Base-by-base conservation (phyloP, 2,888 invertebrate species). In the Leptopterna dolabrata region DNA sequence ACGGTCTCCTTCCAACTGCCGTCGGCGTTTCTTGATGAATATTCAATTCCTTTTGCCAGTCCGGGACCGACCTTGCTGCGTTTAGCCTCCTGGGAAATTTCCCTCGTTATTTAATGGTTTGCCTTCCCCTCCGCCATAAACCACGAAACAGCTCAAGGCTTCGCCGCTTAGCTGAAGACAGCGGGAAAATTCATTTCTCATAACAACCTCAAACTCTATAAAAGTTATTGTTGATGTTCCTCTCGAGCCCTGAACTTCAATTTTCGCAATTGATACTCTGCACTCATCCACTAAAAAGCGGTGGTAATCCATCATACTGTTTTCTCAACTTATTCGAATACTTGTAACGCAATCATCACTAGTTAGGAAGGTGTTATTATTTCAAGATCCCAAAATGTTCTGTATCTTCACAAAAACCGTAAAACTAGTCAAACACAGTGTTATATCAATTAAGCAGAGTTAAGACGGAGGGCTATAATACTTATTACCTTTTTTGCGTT, bases 101-200 rank as follows among this genome's bases (percentile, higher is more conserved):
- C 78, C 41, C 24, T n/a, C 7, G 43, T 78, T 78, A 78, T 78
- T 78, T 78, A 78, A 78, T 24, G 78, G 78, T 78, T 78, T 78
- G 45, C 45, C 78, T 19, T 45, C 7, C 78, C 36, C 78, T 45
- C 4, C 78, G 4, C 14, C 11, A 24, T 63, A 19, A 19, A 63
- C 63, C 63, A 24, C 63, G 24, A 63, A 27, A 63, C 63, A 19
- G 47, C 47, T 47, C 13, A 16, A 24, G 63, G 63, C 63, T 36
- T 27, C 63, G 1, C 24, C 63, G 24, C 63, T 63, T 63, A 24
- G 1, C 63, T 24, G 27, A 24, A 63, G 63, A 9, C 19, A 2
- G 63, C 7, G 24, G 24, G 13, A 11, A 63, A 63, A 63, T 63
- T 63, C 3, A 63, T 63, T 63, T 63, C 63, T 63, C 63, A 24